These are phyloP conservation scores for Alcedo atthis DNA, from an alignment of 2,797 vertebrate genomes.

Conservation along the genomic window DNA sequence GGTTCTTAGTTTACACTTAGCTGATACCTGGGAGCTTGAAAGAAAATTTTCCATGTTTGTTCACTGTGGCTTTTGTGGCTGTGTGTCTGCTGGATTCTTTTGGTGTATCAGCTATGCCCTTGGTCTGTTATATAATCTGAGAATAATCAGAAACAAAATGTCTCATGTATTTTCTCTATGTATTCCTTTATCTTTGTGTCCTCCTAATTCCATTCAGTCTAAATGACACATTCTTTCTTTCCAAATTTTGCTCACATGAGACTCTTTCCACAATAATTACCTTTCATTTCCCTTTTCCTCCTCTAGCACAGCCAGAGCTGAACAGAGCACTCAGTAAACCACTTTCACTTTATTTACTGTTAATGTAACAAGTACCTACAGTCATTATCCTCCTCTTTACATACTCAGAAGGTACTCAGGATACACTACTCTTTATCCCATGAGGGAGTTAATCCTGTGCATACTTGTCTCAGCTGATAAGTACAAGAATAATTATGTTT, in stretches of 20 bases:
- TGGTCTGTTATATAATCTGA: fast-evolving
- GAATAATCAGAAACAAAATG: background rate
- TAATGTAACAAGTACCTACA: too few species aligned
- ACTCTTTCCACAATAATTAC: background rate
- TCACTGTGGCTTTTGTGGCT: background rate
- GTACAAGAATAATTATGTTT: background rate
- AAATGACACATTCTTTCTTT: background rate
- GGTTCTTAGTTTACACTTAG: background rate
- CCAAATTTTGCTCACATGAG: background rate
- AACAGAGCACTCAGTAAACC: background rate
- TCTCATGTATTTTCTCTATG: background rate
- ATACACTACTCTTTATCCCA: background rate
- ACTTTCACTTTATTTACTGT: background rate
- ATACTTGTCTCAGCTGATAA: background rate
- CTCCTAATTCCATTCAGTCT: background rate
- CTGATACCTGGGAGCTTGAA: background rate
- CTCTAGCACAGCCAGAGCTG: background rate
- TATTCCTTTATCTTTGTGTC: background rate
- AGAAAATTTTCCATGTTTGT: background rate
- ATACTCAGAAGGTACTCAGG: fast-evolving
- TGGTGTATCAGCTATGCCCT: fast-evolving
- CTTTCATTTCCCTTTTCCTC: background rate
- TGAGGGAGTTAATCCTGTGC: background rate
- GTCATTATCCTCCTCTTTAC: background rate
- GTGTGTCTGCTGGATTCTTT: background rate